Evolutionary conservation across 2,888 invertebrate genomes (phyloP).

Genomic region (Drosophila fungiperda): DNA sequence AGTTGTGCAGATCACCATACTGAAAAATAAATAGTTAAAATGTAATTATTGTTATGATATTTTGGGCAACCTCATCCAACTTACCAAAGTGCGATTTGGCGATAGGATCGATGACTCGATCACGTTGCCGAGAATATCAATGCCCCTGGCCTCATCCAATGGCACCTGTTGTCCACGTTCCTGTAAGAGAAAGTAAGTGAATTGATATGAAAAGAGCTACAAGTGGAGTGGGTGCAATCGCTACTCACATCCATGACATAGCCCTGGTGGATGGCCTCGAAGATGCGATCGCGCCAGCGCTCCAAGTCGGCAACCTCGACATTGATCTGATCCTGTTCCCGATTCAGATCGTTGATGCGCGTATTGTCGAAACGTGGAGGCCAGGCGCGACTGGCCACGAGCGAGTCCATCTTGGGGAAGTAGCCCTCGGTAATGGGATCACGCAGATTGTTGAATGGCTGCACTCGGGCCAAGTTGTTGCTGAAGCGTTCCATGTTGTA

Average conservation of each 20-base stretch:
- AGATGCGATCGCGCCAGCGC: conserved; percentile 91
- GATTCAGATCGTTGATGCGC: conserved; percentile 87
- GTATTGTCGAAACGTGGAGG: conserved; percentile 89
- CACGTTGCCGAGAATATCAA: conserved; percentile 92
- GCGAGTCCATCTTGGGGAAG: conserved; percentile 93
- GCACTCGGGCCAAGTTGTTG: conserved; percentile 88
- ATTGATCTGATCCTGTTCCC: conserved; percentile 89
- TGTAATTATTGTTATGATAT: fast-evolving
- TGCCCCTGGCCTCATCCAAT: conserved; percentile 89
- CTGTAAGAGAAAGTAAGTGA: conserved; percentile 80
- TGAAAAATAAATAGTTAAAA: conserved; percentile 1
- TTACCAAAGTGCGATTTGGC: conserved; percentile 87
- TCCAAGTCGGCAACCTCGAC: conserved; percentile 90
- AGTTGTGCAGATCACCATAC: conserved; percentile 91
- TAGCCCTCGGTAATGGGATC: conserved; percentile 91
- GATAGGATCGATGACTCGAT: conserved; percentile 91
- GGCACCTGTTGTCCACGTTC: conserved; percentile 86
- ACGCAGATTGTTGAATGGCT: conserved; percentile 88
- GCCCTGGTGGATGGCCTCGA: conserved; percentile 89
- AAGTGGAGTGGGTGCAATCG: fast-evolving
- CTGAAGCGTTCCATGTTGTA: conserved; percentile 92
- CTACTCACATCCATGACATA: conserved; percentile 86
- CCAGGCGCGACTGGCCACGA: conserved; percentile 91
- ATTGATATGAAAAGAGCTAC: background rate
- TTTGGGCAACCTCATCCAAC: background rate